Evolutionary conservation across 2,113 vertebrate species (phyloP).

Genomic region (Gymnorhina tibicen): DNA sequence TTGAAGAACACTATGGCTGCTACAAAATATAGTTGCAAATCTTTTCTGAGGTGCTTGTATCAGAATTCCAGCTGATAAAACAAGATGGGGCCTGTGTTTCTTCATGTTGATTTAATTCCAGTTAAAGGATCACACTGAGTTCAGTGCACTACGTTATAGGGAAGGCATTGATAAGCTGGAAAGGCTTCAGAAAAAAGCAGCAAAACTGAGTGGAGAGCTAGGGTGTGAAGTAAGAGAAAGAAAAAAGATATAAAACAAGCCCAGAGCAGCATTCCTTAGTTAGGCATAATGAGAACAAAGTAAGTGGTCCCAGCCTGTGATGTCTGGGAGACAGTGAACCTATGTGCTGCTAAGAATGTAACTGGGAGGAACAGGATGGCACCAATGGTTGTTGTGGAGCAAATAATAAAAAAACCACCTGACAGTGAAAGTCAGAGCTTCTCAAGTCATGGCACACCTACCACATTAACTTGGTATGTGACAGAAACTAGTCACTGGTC

Average conservation of each 20-base stretch:
- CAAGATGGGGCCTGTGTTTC: neutral
- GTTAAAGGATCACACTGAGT: neutral
- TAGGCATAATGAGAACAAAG: neutral
- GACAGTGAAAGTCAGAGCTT: neutral
- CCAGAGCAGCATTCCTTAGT: neutral
- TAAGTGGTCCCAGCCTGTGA: neutral
- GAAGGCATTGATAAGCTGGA: neutral
- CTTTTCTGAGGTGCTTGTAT: neutral
- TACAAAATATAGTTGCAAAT: neutral
- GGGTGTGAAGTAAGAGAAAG: neutral
- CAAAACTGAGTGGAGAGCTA: neutral
- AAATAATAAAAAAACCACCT: neutral
- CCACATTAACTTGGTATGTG: neutral
- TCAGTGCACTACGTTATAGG: fast-evolving
- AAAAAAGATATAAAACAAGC: neutral
- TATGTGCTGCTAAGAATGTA: fast-evolving
- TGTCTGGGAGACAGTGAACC: neutral
- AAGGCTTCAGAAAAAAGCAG: neutral
- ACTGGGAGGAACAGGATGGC: neutral
- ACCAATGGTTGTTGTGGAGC: neutral
- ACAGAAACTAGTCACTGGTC: neutral
- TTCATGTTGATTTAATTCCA: neutral
- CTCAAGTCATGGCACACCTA: neutral
- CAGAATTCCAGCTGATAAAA: neutral
- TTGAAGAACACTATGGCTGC: neutral